Evolutionary conservation across 2,888 invertebrate species (phyloP).

Genomic region (Dynastes hyllus): DNA sequence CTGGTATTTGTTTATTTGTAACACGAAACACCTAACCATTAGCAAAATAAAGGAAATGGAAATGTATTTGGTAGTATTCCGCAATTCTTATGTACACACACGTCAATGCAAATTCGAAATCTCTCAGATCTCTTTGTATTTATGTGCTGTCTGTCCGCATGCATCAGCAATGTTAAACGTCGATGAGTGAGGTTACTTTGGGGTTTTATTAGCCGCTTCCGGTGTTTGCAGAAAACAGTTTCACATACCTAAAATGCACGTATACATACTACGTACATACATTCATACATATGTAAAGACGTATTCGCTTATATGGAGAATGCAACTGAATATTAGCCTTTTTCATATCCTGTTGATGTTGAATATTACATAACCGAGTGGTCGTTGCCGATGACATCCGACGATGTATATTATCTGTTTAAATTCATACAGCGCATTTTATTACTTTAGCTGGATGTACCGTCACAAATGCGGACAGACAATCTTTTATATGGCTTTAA

Average conservation of each 20-base stretch:
- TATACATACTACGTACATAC: slow-evolving; percentile 2
- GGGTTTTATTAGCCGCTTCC: slow-evolving; percentile 43
- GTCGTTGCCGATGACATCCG: background rate
- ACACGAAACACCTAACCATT: slow-evolving; percentile 24
- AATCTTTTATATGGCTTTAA: no score
- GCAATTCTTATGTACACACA: slow-evolving; percentile 36
- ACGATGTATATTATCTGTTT: background rate
- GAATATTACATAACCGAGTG: slow-evolving; percentile 5
- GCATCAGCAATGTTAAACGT: slow-evolving; percentile 29
- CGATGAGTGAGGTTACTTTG: slow-evolving; percentile 24
- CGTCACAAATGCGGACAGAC: no score
- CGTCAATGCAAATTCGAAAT: slow-evolving; percentile 42
- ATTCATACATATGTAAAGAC: slow-evolving; percentile 3
- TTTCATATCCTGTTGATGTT: slow-evolving; percentile 10
- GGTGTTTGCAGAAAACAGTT: slow-evolving; percentile 33
- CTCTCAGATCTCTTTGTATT: slow-evolving; percentile 39
- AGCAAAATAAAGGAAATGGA: slow-evolving; percentile 33
- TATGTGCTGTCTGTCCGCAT: slow-evolving; percentile 22
- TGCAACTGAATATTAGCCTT: slow-evolving; percentile 5
- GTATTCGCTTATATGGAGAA: slow-evolving; percentile 14
- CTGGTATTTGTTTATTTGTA: slow-evolving; percentile 38
- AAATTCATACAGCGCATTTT: background rate
- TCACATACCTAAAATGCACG: slow-evolving; percentile 25
- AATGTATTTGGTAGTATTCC: slow-evolving; percentile 27
- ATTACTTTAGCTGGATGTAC: background rate